Evolutionary conservation across 2,797 vertebrate genomes (phyloP), one percentile per base, ranked within the genome.

Genomic region (Myiotriccus ornatus): DNA sequence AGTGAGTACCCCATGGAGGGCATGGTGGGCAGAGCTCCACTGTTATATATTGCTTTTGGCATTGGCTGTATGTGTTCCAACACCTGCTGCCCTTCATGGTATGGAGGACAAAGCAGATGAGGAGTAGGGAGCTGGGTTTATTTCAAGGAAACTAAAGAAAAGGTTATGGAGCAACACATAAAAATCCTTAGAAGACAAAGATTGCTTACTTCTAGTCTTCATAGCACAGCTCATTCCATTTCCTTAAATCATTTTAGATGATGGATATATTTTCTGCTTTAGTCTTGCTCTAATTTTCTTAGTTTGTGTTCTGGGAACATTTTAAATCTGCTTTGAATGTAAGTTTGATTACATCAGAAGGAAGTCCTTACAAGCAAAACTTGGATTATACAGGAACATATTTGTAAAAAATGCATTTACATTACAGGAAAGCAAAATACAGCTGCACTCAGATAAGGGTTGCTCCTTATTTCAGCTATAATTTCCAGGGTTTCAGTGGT

Each of bases 281-380:
- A 87, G 74, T 57, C 49, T 63, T 55, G 59, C 83, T 93, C 0
- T 0, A 39, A 78, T 88, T 92, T 96, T 80, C 71, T 55, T 68
- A 43, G n/a, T 74, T 87, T 90, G 63, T 37, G 62, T 74, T 34
- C 63, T 67, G 25, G 14, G 5, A 80, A 17, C 8, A 22, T 95
- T n/a, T 25, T 69, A 35, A 67, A 59, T 50, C 46, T 65, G 14
- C 46, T 74, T 89, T 92, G 94, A 93, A 93, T 95, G 10, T 69
- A 86, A 65, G 56, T 94, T 95, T 96, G 88, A 96, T 94, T 95
- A 88, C 77, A 93, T 88, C 77, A 76, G 63, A 87, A 92, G 59
- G 68, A 88, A 91, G 83, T 85, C 43, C 39, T 87, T 83, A 63
- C 27, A 80, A 91, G 53, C 64, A 91, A 92, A 93, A 85, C 82